Conservation (phyloP, 2,797 vertebrate species). For the Rachycentron canadum region DNA sequence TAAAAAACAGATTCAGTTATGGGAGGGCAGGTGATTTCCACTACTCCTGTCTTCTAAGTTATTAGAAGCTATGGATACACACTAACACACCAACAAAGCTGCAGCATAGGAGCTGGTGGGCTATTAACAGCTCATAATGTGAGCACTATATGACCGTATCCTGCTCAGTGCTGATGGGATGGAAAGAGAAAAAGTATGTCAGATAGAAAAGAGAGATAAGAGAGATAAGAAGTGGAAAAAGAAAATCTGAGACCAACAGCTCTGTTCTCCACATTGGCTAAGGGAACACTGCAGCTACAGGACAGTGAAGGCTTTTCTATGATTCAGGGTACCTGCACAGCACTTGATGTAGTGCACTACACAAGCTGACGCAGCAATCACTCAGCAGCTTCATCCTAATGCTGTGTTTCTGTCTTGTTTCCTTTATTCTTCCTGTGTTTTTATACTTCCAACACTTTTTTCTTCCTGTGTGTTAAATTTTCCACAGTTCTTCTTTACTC, state of each 20-base stretch:
- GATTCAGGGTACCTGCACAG: conserved; percentile 10
- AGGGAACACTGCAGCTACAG: conserved; percentile 1
- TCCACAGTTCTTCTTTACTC: too few relatives aligned
- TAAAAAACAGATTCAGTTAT: conserved; percentile 29
- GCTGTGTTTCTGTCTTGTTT: conserved; percentile 4
- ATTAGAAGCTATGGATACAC: conserved; percentile 28
- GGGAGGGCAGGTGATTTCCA: conserved; percentile 22
- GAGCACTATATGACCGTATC: conserved; percentile 4
- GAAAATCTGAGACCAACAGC: conserved; percentile 18
- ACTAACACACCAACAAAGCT: conserved; percentile 26
- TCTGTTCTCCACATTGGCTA: conserved; percentile 1
- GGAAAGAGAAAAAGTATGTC: conserved; percentile 31
- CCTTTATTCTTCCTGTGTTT: neutral
- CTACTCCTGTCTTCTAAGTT: neutral
- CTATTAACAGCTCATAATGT: conserved; percentile 45
- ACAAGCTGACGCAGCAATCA: conserved; percentile 12
- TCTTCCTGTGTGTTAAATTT: too few relatives aligned
- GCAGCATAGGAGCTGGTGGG: conserved; percentile 37
- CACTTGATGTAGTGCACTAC: neutral
- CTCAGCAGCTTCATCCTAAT: conserved; percentile 5
- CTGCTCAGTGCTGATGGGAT: conserved; percentile 29
- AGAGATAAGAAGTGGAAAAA: neutral
- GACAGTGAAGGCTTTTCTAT: conserved; percentile 24
- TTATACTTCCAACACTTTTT: neutral
- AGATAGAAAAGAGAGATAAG: conserved; percentile 19